These are phyloP conservation scores for Coendou prehensilis DNA, from an alignment of 2,797 vertebrate genomes.

Conservation along the genomic window DNA sequence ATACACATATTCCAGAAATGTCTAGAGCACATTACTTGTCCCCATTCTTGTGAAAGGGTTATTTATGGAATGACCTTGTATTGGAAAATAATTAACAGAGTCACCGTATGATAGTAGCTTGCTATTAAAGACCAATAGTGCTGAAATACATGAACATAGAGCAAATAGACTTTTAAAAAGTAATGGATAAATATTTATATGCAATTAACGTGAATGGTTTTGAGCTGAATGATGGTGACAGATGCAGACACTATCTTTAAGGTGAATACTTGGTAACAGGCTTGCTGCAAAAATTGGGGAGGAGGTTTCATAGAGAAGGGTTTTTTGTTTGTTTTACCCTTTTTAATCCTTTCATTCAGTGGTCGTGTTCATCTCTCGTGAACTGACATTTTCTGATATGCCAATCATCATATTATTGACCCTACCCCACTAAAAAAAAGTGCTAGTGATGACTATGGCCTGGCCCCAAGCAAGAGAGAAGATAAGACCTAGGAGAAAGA, in stretches of 20 bases:
- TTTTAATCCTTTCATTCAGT: not conserved
- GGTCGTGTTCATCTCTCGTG: not conserved
- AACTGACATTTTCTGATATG: not conserved
- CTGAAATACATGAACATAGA: not conserved
- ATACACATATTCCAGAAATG: not conserved
- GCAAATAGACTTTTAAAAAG: not conserved
- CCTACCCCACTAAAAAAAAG: not conserved
- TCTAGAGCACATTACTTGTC: accelerated
- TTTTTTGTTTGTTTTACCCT: not conserved
- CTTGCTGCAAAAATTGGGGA: not conserved
- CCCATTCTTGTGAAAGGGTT: not conserved
- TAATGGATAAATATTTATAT: not conserved
- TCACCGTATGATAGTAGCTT: not conserved
- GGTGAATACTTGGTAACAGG: accelerated
- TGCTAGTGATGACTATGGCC: not conserved
- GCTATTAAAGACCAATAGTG: not conserved
- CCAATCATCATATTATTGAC: constrained; percentile 10
- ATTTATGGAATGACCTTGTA: not conserved
- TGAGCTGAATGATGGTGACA: not conserved
- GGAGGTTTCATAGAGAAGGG: accelerated
- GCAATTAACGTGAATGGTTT: not conserved
- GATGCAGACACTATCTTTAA: not conserved
- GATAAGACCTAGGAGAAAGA: constrained; percentile 64
- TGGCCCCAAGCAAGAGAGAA: constrained; percentile 52
- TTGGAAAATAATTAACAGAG: not conserved